phyloP scores from a whole-genome alignment of 2,113 vertebrate genomes.

The Hippolais icterina region DNA sequence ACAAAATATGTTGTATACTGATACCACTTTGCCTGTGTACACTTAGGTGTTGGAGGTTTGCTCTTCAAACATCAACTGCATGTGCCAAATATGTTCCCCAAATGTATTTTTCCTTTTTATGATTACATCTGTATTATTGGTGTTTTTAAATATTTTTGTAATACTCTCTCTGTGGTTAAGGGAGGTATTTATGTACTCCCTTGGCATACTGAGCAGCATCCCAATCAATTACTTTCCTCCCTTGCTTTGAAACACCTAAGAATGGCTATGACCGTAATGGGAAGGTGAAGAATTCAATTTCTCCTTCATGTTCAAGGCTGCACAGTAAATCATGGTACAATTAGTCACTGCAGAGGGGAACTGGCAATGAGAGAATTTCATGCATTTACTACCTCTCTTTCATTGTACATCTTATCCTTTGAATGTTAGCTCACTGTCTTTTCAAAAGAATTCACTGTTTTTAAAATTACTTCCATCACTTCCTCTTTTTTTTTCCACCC shows the following conservation, averaged over 20 bases:
- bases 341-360: background rate
- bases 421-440: background rate
- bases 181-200: background rate
- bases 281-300: constrained; percentile 4
- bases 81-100: background rate
- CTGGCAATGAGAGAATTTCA: background rate
- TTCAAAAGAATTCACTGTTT: background rate
- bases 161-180: background rate
- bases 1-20: background rate
- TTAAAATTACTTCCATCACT: background rate
- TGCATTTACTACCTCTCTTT: background rate
- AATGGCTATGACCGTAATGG: background rate
- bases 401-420: background rate
- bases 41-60: background rate
- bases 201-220: background rate
- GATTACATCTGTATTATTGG: background rate
- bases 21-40: background rate
- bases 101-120: background rate
- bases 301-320: background rate
- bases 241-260: constrained; percentile 9
- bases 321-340: background rate
- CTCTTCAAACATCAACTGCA: background rate
- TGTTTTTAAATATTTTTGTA: background rate
- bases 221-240: background rate
- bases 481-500: constrained; percentile 6